Percentiles rank a stretch among this genome's conserved stretches.
Conservation (phyloP, 2,888 invertebrate species). For the Dynastes hyllus region DNA sequence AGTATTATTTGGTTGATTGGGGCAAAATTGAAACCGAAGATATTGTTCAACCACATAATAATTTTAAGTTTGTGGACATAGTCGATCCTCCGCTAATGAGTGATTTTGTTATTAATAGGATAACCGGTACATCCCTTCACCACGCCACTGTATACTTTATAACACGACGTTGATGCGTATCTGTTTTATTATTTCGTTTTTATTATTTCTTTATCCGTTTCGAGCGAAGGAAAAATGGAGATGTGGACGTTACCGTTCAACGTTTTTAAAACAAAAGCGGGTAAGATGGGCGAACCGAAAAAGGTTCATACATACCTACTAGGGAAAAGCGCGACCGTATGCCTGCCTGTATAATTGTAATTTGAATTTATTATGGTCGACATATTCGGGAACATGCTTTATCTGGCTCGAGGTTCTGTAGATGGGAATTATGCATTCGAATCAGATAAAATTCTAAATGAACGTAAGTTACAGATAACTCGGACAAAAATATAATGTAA, state of each 20-base stretch:
- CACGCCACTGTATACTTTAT: no score
- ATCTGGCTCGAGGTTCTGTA: constrained; percentile 4
- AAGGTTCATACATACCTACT: background rate
- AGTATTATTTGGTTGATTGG: no score
- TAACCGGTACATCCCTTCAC: no score
- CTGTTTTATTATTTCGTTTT: constrained; percentile 14
- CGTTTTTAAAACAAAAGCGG: constrained; percentile 23
- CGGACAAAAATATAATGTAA: constrained; percentile 4
- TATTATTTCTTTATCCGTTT: constrained; percentile 9
- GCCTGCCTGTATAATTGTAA: constrained; percentile 10
- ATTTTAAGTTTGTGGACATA: no score
- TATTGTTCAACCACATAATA: no score
- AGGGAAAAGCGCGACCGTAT: background rate
- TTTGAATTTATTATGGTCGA: constrained; percentile 28
- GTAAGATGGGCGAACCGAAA: constrained; percentile 12
- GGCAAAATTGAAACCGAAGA: no score
- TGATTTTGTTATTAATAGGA: no score
- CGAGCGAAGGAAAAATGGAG: background rate
- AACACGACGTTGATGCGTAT: constrained; percentile 1
- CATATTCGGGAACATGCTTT: constrained; percentile 11
- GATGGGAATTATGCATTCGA: constrained; percentile 29
- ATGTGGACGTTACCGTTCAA: background rate
- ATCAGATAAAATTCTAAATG: constrained; percentile 42
- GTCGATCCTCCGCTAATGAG: no score
- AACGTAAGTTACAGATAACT: constrained; percentile 35